phyloP scores from a whole-genome alignment of 2,113 vertebrate genomes.

The Lethenteron reissneri region DNA sequence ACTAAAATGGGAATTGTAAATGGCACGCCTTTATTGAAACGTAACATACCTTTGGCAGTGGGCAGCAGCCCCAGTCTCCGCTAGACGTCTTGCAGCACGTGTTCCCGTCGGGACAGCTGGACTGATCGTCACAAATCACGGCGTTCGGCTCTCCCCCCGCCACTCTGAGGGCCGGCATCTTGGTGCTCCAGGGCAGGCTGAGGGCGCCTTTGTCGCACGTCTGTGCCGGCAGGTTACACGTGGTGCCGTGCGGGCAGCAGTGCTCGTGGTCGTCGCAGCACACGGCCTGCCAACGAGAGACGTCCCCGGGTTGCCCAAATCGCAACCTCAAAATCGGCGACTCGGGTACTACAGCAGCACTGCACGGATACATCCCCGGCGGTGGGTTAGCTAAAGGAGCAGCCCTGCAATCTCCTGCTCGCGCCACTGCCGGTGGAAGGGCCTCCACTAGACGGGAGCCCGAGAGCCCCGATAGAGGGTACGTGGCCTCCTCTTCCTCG shows the following conservation, averaged over 20 bases:
- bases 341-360: too few species aligned
- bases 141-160: constrained; percentile 6
- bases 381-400: too few species aligned
- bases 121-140: constrained; percentile 26
- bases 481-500: too few species aligned
- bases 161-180: constrained; percentile 14
- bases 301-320: too few species aligned
- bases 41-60: constrained; percentile 24
- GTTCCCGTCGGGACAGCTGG: constrained; percentile 24
- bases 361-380: too few species aligned
- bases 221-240: constrained; percentile 17
- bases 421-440: too few species aligned
- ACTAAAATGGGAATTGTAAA: too few species aligned
- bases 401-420: too few species aligned
- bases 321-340: too few species aligned
- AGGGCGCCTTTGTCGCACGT: constrained; percentile 17
- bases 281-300: constrained; percentile 17
- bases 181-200: constrained; percentile 21
- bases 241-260: constrained; percentile 29
- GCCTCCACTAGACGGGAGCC: too few species aligned
- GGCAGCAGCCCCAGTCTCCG: constrained; percentile 35
- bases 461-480: too few species aligned
- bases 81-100: constrained; percentile 28
- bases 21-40: neutral
- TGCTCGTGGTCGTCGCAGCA: constrained; percentile 27